Percentiles rank a stretch among this genome's conserved stretches.
phyloP scores from a whole-genome alignment of 2,888 invertebrate genomes.

The Drosophila niveifrons region DNA sequence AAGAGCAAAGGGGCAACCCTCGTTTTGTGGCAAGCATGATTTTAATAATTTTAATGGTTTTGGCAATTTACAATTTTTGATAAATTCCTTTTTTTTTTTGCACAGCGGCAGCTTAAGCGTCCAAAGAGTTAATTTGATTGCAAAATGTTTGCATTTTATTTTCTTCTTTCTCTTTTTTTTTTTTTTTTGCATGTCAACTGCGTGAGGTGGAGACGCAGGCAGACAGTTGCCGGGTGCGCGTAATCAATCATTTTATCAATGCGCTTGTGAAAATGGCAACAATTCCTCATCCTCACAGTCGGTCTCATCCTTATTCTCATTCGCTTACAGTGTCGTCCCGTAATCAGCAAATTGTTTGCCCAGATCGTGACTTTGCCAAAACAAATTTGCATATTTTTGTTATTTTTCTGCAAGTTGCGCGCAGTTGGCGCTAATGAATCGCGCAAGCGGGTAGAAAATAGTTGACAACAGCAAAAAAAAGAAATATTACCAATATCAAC shows the following conservation, averaged over 20 bases:
- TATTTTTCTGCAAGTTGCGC: conserved; percentile 67
- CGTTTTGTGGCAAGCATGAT: conserved; percentile 65
- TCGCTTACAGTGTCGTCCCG: conserved; percentile 31
- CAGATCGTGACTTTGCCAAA: conserved; percentile 81
- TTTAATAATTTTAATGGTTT: conserved; percentile 84
- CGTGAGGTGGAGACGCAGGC: conserved; percentile 11
- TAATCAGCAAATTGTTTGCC: conserved; percentile 81
- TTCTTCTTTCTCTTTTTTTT: background rate
- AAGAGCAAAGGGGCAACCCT: conserved; percentile 34
- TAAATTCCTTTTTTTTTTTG: conserved; percentile 71
- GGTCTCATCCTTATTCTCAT: conserved; percentile 2
- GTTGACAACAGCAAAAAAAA: conserved; percentile 32
- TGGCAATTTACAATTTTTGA: conserved; percentile 82
- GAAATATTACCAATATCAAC: conserved; percentile 34
- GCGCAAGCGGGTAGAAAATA: conserved; percentile 48
- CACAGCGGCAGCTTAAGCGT: conserved; percentile 62
- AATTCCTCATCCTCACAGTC: conserved; percentile 60
- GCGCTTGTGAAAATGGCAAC: conserved; percentile 81
- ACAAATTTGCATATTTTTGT: conserved; percentile 77
- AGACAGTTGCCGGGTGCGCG: conserved; percentile 70
- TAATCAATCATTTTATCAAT: conserved; percentile 84
- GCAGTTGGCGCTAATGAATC: conserved; percentile 80
- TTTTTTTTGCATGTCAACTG: conserved; percentile 47
- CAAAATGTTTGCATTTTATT: conserved; percentile 73
- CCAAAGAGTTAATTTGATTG: conserved; percentile 81